A percentile compares a stretch with the other conserved stretches of the same genome.
Conservation (phyloP, 2,113 vertebrate genomes). For the Eubucco bourcierii region DNA sequence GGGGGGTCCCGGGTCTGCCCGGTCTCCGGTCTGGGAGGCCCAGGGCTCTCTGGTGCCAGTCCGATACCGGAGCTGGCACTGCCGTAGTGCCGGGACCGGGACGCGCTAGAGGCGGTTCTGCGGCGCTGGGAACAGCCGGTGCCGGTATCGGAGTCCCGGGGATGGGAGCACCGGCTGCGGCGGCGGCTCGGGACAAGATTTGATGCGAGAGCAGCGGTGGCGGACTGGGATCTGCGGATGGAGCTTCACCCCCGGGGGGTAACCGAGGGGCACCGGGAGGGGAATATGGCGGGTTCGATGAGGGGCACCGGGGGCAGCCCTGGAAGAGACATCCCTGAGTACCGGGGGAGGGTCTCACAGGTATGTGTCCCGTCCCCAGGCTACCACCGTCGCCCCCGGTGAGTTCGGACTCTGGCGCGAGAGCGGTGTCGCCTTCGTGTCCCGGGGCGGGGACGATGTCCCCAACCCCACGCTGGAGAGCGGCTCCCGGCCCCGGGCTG, state of each 20-base stretch:
- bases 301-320: no score
- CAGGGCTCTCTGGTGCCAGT: neutral
- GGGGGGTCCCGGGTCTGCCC: no score
- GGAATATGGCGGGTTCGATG: no score
- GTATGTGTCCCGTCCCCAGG: no score
- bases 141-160: neutral
- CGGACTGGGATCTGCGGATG: neutral
- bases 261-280: neutral
- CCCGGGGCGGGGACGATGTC: no score
- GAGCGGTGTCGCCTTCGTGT: no score
- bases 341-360: no score
- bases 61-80: neutral
- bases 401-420: no score
- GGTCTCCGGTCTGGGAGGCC: neutral
- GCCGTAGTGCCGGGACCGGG: neutral
- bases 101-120: neutral
- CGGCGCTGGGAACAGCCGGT: neutral
- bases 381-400: no score
- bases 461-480: no score
- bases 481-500: no score
- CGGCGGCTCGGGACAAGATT: neutral
- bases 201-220: neutral
- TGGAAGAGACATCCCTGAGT: no score
- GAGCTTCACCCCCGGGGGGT: neutral
- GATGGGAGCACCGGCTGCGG: neutral